phyloP scores from a whole-genome alignment of 2,797 vertebrate genomes.

The Phrynocephalus forsythii region DNA sequence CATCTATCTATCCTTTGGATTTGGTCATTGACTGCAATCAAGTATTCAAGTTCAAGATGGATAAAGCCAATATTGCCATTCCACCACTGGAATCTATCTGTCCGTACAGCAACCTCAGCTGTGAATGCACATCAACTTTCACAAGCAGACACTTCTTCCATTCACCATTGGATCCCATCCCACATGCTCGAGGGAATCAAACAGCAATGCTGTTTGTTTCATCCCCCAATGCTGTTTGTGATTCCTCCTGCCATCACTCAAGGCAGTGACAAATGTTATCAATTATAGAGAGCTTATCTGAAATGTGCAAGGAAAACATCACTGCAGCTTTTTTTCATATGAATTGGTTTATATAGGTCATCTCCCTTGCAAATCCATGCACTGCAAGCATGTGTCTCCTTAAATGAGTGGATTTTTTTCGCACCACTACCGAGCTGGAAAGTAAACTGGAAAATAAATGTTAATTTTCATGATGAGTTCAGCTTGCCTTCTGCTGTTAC shows the following conservation, averaged over 20 bases:
- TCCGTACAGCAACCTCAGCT: not conserved
- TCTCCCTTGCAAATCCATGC: constrained; percentile 13
- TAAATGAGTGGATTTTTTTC: constrained; percentile 24
- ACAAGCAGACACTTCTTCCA: not conserved
- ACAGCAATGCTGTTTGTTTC: not conserved
- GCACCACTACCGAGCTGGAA: constrained; percentile 7
- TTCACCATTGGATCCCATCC: not conserved
- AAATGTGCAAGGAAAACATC: not conserved
- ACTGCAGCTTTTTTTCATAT: constrained; percentile 15
- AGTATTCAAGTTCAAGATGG: too few species aligned
- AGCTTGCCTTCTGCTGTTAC: constrained; percentile 68
- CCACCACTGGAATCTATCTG: not conserved
- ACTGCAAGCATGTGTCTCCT: not conserved
- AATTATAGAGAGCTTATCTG: not conserved
- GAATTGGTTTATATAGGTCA: not conserved
- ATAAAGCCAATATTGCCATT: not conserved
- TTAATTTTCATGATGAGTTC: constrained; percentile 52
- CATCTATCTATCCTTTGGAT: too few species aligned
- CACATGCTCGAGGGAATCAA: not conserved
- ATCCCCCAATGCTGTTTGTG: not conserved
- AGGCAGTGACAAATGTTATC: not conserved
- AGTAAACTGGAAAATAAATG: constrained; percentile 31
- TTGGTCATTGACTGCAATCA: too few species aligned
- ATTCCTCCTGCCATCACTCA: not conserved
- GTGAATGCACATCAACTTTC: not conserved